These are phyloP conservation scores for Aphidius colemani DNA, from an alignment of 2,888 invertebrate species.

Conservation along the genomic window DNA sequence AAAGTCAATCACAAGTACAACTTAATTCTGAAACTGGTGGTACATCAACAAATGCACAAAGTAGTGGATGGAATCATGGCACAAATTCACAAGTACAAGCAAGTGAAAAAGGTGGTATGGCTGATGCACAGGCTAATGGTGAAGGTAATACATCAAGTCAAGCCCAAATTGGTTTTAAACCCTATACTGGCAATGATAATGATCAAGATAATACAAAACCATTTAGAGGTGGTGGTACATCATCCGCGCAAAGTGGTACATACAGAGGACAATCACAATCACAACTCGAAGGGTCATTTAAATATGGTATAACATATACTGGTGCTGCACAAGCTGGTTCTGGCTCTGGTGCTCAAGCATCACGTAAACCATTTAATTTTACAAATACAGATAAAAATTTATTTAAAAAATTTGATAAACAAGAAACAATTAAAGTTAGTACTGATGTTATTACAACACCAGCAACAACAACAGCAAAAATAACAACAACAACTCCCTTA, in stretches of 20 bases:
- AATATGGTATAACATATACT: conserved; percentile 75
- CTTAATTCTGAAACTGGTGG: conserved; percentile 77
- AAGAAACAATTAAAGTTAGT: conserved; percentile 25
- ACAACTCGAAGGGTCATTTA: conserved; percentile 80
- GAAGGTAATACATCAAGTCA: conserved; percentile 85
- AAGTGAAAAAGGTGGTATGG: conserved; percentile 80
- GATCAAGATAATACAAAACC: conserved; percentile 63
- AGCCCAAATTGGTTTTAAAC: conserved; percentile 86
- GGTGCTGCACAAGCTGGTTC: conserved; percentile 85
- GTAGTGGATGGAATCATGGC: conserved; percentile 76
- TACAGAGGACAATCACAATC: conserved; percentile 80
- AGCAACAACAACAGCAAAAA: neutral
- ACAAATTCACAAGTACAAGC: conserved; percentile 81
- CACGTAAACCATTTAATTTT: conserved; percentile 54
- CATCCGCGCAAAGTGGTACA: conserved; percentile 78
- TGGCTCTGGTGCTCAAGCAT: conserved; percentile 62
- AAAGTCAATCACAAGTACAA: conserved; percentile 79
- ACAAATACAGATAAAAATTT: conserved; percentile 43
- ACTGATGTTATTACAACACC: conserved; percentile 1
- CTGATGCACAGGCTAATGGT: conserved; percentile 84
- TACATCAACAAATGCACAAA: conserved; percentile 76
- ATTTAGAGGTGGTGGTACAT: conserved; percentile 76
- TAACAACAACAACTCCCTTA: conserved; percentile 13
- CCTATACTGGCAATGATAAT: conserved; percentile 67
- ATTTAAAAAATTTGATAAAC: conserved; percentile 47